These are phyloP conservation scores for Lynx canadensis DNA, from an alignment of 2,113 vertebrate species.

Conservation along the genomic window DNA sequence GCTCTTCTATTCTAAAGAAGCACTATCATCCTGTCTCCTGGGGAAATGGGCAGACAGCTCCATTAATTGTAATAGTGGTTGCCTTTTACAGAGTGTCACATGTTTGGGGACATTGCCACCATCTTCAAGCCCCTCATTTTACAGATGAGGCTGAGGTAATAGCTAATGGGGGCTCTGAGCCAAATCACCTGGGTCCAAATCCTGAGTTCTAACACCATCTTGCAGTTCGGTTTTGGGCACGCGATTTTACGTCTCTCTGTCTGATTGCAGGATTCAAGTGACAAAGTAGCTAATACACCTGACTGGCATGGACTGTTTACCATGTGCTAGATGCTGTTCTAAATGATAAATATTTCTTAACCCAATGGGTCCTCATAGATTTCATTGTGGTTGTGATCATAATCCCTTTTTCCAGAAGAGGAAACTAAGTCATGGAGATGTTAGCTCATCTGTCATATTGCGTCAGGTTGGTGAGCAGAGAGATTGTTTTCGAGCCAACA, in stretches of 20 bases:
- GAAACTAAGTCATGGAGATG: background rate
- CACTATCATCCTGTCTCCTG: no score
- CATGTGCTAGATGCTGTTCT: accelerated
- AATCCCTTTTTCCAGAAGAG: background rate
- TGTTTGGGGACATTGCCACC: background rate
- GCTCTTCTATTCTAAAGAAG: background rate
- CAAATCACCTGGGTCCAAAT: background rate
- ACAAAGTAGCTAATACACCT: accelerated
- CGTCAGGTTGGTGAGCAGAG: background rate
- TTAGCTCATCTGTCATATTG: no score
- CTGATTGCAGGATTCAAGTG: accelerated
- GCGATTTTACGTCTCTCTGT: background rate
- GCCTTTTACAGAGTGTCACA: background rate
- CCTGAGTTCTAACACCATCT: background rate
- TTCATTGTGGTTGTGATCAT: accelerated
- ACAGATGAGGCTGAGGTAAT: background rate
- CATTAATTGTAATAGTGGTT: background rate
- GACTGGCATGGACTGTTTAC: accelerated
- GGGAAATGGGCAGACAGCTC: background rate
- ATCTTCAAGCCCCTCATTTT: background rate
- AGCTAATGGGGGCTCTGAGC: background rate
- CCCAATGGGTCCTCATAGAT: no score
- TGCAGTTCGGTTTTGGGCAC: no score
- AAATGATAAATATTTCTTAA: accelerated
- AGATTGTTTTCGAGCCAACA: background rate